Base-by-base conservation (phyloP, 2,888 invertebrate genomes). In the Melangyna quadrimaculata region DNA sequence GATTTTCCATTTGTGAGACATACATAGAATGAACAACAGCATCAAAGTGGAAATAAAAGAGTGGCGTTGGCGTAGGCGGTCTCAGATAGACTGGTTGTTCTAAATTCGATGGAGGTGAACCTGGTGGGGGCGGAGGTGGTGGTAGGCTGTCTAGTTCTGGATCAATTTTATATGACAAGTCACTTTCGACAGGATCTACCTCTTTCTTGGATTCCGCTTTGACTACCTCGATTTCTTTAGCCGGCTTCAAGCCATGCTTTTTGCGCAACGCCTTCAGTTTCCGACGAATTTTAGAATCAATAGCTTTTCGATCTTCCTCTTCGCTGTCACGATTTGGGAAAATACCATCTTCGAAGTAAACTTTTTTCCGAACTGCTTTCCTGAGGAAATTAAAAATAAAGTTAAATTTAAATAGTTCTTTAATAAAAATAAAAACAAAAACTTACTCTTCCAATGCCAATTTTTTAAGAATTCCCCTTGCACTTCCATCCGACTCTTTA, bases 41-140 rank as follows among this genome's bases (percentile, higher is more conserved):
- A 88, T 92, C 91, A 24, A 89, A 92, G 70, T 91, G 92, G 74
- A 90, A 92, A 87, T 90, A 92, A n/a, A 91, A 87, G 5, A 89
- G 84, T 65, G 88, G 89, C 35, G 84, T 88, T 61, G 88, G 92
- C 81, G 88, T 90, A 55, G 89, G 89, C 72, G 88, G 89, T 59
- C 88, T 87, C 29, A 90, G 88, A 55, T 89, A 88, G 1, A 90
- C 88, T 1, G 92, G 90, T 24, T 91, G 91, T 8, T 90, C 89
- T 45, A 90, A 35, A 57, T 89, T 82, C 9, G 88, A 19, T 1
- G 91, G 88, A 10, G 89, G 90, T 0, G 89, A 87, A 0, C 88
- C 88, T 0, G 89, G 72, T 0, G 90, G 90, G 3, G 92, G 91
- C 0, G 90, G 89, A 17, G 91, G 91, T 12, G 90, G 89, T 22